Base-by-base conservation (phyloP, 2,797 vertebrate genomes). In the Thunnus albacares region DNA sequence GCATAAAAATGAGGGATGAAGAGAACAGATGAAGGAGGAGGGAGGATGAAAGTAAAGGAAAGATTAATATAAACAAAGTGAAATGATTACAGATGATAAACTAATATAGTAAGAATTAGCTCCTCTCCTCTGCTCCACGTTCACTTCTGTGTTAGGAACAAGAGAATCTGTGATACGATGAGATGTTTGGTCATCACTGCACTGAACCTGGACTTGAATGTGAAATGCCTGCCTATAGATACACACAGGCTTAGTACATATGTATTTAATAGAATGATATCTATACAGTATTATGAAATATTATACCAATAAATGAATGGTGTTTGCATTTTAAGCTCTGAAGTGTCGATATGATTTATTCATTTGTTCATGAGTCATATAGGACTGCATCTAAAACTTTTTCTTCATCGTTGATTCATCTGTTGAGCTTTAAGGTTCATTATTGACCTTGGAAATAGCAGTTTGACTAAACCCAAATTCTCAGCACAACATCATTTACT, bases 301-400 rank as follows among this genome's bases (percentile, higher is more conserved):
- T 72, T 82, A 89, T 83, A 85, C 61, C 75, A 94, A 93, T 94
- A 94, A 93, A 94, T 85, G 38, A 91, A 88, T 90, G 81, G 85
- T 90, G 88, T 94, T 93, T 92, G 81, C 85, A 87, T 92, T 92
- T 81, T 82, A 57, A 69, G 65, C 73, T 58, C 30, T 22, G 2
- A 68, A 55, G 60, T 68, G 14, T 81, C 71, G 4, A 66, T 65
- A 8, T 64, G 28, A 28, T 57, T 65, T 5, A 55, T 53, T 64
- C 6, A 59, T 57, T 65, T 5, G 49, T 53, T 64, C 6, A 22
- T 18, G 53, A 0, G 20, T n/a, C 0, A 18, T 0, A 7, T 17
- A 28, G 38, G 33, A n/a, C 6, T 60, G 15, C 24, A 30, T 26
- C 22, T 26, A 15, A 28, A 26, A 12, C 0, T 6, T 13, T 56